Evolutionary conservation across 2,797 vertebrate genomes (phyloP), one percentile per base, ranked within the genome.

Genomic region (Diglossa cyanea): DNA sequence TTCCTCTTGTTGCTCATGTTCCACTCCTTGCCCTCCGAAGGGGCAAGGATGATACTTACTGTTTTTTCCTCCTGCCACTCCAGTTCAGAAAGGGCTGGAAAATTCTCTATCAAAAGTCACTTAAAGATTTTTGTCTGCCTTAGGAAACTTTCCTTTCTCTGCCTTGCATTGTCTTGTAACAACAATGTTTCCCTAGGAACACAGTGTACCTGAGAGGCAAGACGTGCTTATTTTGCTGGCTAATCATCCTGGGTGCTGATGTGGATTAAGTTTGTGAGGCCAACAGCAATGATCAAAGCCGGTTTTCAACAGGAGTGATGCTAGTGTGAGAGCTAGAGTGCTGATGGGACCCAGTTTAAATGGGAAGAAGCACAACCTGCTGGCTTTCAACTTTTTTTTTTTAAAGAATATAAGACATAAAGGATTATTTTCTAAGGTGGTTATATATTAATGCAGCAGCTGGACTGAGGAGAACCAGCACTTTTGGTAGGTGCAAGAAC

Each of bases 11-110:
- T 83, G 25, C 35, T 76, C 2, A 1, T 60, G n/a, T 89, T 95
- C 63, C 35, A 13, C 10, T 85, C 63, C 61, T 83, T 93, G 28
- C 31, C 12, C 6, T 4, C 5, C 50, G 45, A 88, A 83, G 39
- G 24, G 76, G 42, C 2, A 2, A 2, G 51, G 24, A 5, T 73
- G 72, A 24, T 63, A 44, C 65, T 93, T 70, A 50, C 9, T 3
- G 19, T 0, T 55, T 87, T 85, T 91, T 83, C 76, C 72, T 89
- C 5, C 11, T 78, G 16, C 39, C 1, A 3, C 12, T 86, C 51
- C 81, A 28, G 65, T 58, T 86, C 45, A 63, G 85, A 90, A 94
- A 77, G 45, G 12, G n/a, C 12, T 90, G 85, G 91, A 95, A 95
- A 94, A 90, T 76, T 88, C 44, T 57, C 26, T 33, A 4, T 81